Evolutionary conservation across 2,888 invertebrate species (phyloP), one percentile per base, ranked within the genome.

Genomic region (Pantelozetes paolii): DNA sequence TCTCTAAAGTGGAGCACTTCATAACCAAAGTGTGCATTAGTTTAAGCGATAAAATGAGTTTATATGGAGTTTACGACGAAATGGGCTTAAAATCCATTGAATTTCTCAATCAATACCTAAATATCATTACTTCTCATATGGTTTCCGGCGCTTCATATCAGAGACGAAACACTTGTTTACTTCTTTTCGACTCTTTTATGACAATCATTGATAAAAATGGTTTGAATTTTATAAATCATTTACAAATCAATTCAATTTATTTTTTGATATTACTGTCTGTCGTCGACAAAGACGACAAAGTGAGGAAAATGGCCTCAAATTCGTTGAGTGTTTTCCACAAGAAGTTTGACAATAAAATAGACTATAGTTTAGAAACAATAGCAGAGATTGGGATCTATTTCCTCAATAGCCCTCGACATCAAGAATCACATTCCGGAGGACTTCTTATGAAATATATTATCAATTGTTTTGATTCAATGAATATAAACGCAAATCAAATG

Each of bases 261-360:
- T 48, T 45, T 11, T 11, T 71, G 20, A 32, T 74, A 11, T 18
- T 74, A 1, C 15, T 70, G n/a, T 69, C 70, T 18, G 11, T 74
- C 18, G 23, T 74, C 2, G 74, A 74, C 20, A 74, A 74, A 45
- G 74, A 74, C 45, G 74, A 74, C 26, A 74, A 74, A 59, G 50
- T 74, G 15, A 69, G 74, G 23, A 45, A 70, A 26, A 5, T 54
- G 11, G 50, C 70, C 42, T 32, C 70, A 26, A 70, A 74, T 59
- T 28, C 70, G 20, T 6, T 70, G 57, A 74, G 28, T 74, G 30
- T n/a, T n/a, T 67, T 67, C 30, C 40, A 40, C 13, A 67, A 67
- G 2, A 67, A 23, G 36, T 67, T 23, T 23, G 9, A 18, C 18
- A 32, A 67, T 40, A n/a, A 11, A 20, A 40, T 67, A 13, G 42